Base-by-base conservation (phyloP, 1,140 invertebrate genomes). In the Pogonomyrmex californicus region DNA sequence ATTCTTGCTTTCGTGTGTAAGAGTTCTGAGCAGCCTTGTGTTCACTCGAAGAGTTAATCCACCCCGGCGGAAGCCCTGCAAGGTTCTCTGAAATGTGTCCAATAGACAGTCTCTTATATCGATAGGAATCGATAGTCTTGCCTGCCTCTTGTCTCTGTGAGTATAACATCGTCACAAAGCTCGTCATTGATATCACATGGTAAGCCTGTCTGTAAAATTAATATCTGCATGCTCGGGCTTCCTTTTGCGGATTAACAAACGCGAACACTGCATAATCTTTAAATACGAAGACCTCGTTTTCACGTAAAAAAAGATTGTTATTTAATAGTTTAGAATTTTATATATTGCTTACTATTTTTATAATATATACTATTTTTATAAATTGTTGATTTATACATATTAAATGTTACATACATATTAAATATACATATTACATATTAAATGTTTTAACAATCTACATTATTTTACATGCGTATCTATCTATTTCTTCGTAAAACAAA, bases 1-100 rank as follows among this genome's bases (percentile, higher is more conserved):
- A 4, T 83, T 33, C 51, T 54, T 83, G 33, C 54, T 23, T 83
- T 89, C 7, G 36, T 5, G 51, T 66, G 47, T 36, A 65, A 70
- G 49, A 58, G 56, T 49, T 66, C 49, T 51, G 38, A 54, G 68
- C 62, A 87, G 81, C 54, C 73, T 86, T 77, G 79, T 83, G 91
- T 82, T 88, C 79, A 91, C 89, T 88, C 86, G 87, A 91, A 91
- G 90, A 90, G 88, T 88, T 93, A 93, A 94, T 94, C 89, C 91
- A 88, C 76, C 85, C 82, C 78, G 88, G 92, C 89, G 87, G 93
- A 94, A 94, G 87, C 93, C 93, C 86, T 23, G 63, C 91, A 91
- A 89, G 82, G 85, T 91, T 87, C 92, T 90, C 92, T 90, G 88
- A 90, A 93, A 89, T 86, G 89, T 92, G 91, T 87, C 10, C 88